Conservation (phyloP, 1,140 invertebrate genomes). For the Armadillidium nasatum region DNA sequence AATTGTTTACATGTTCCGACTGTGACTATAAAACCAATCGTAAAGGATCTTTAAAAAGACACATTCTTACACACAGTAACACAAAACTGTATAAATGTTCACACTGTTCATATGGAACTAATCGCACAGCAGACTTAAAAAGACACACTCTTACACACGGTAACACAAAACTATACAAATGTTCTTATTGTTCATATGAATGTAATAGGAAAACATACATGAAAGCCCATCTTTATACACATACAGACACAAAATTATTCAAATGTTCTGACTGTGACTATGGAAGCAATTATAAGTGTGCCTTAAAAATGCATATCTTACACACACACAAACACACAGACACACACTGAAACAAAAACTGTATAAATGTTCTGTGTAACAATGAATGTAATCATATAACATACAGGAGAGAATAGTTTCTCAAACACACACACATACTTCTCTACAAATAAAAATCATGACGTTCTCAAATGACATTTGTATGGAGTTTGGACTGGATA, state of each 20-base stretch:
- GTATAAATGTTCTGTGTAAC: too few species aligned
- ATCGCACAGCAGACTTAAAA: not conserved
- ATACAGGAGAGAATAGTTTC: too few species aligned
- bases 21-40: not conserved
- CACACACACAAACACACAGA: too few species aligned
- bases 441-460: too few species aligned
- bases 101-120: not conserved
- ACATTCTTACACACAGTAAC: not conserved
- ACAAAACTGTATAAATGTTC: not conserved
- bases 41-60: not conserved
- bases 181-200: not conserved
- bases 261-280: not conserved
- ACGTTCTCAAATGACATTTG: too few species aligned
- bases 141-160: not conserved
- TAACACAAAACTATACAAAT: not conserved
- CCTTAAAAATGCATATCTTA: too few species aligned
- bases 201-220: not conserved
- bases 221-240: not conserved
- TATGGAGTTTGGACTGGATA: too few species aligned
- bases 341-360: too few species aligned
- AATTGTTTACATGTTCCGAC: not conserved
- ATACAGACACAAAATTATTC: not conserved
- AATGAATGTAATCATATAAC: too few species aligned
- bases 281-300: too few species aligned
- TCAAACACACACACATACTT: too few species aligned